phyloP scores from a whole-genome alignment of 2,888 invertebrate species.

The Blastobasis lacticolella region DNA sequence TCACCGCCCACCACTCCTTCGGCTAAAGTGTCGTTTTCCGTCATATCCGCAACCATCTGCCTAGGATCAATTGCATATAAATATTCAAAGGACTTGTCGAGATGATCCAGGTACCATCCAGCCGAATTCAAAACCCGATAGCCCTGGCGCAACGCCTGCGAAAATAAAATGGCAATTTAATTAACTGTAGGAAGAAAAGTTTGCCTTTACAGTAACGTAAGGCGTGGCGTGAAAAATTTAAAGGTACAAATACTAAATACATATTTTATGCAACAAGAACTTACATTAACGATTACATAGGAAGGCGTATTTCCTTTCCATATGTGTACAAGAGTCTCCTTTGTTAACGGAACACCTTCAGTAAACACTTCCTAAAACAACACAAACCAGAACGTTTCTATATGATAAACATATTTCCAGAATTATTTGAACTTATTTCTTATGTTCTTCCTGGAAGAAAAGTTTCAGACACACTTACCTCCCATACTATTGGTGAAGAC shows the following conservation, averaged over 20 bases:
- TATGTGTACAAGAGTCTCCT: conserved; percentile 84
- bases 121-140: conserved; percentile 79
- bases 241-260: no score
- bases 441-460: no score
- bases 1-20: conserved; percentile 87
- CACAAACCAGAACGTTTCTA: background rate
- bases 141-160: background rate
- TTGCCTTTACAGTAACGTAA: no score
- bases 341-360: conserved; percentile 77
- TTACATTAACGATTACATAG: conserved; percentile 37
- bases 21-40: conserved; percentile 63
- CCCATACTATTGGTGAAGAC: conserved; percentile 52
- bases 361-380: conserved; percentile 86
- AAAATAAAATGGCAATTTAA: no score
- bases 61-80: conserved; percentile 83
- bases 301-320: conserved; percentile 75
- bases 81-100: conserved; percentile 80
- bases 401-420: background rate
- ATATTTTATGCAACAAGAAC: conserved; percentile 5
- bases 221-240: no score
- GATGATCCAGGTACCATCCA: conserved; percentile 89
- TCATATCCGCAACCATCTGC: conserved; percentile 53
- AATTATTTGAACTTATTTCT: no score
- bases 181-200: no score
- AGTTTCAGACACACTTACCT: conserved; percentile 27